phyloP scores from a whole-genome alignment of 2,797 vertebrate genomes.

The Coranthus polyacanthus region DNA sequence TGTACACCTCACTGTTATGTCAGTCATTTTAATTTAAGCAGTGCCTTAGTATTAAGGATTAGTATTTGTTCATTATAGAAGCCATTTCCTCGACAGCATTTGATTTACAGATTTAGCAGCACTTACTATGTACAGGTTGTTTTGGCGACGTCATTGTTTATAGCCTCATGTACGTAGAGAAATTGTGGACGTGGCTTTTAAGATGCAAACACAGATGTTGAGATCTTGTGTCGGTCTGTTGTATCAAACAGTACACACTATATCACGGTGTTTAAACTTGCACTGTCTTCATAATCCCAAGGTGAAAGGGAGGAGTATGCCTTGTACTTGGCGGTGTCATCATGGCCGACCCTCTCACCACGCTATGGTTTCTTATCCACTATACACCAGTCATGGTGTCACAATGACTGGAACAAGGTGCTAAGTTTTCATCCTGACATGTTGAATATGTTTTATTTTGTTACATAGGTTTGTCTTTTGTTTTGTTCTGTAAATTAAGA shows the following conservation, averaged over 20 bases:
- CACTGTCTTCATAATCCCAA: slow-evolving; percentile 51
- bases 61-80: slow-evolving; percentile 51
- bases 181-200: slow-evolving; percentile 46
- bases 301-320: slow-evolving; percentile 44
- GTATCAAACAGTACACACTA: slow-evolving; percentile 42
- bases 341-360: slow-evolving; percentile 45
- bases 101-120: slow-evolving; percentile 58
- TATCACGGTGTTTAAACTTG: slow-evolving; percentile 49
- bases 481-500: slow-evolving; percentile 72
- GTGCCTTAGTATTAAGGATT: slow-evolving; percentile 79
- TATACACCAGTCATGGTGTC: slow-evolving; percentile 72
- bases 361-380: slow-evolving; percentile 62
- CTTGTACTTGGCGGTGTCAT: slow-evolving; percentile 45
- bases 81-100: slow-evolving; percentile 45
- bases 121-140: slow-evolving; percentile 63
- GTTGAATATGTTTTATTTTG: slow-evolving; percentile 66
- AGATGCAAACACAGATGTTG: slow-evolving; percentile 21
- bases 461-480: slow-evolving; percentile 65
- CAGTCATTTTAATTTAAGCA: slow-evolving; percentile 68
- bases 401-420: slow-evolving; percentile 82
- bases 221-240: slow-evolving; percentile 47
- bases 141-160: slow-evolving; percentile 50
- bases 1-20: slow-evolving; percentile 49
- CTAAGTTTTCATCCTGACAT: slow-evolving; percentile 81
- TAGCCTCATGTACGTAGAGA: slow-evolving; percentile 50